A percentile compares a stretch with the other conserved stretches of the same genome.
Conservation (phyloP, 1,140 invertebrate species). For the Platorchestia sp. region DNA sequence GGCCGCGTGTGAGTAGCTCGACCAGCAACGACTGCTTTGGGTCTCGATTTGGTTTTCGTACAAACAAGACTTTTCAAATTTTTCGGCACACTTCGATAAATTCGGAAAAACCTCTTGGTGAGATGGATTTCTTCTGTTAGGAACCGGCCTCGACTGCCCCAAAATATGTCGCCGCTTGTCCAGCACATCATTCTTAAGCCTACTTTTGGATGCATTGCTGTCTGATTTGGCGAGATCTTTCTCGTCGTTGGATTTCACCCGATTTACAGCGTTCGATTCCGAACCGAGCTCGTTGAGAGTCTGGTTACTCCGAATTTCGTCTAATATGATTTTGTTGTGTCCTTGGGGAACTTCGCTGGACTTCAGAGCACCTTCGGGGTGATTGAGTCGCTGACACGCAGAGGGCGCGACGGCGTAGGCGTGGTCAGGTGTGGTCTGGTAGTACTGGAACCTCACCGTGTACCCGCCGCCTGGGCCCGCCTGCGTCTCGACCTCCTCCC, state of each 20-base stretch:
- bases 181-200: background rate
- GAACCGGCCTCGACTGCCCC: background rate
- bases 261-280: background rate
- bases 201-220: background rate
- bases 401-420: conserved; percentile 42
- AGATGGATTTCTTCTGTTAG: background rate
- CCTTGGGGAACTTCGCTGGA: background rate
- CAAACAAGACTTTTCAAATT: background rate
- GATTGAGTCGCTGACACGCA: background rate
- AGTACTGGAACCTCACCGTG: conserved; percentile 65
- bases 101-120: conserved; percentile 27
- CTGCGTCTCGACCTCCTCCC: conserved; percentile 64
- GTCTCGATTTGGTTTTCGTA: background rate
- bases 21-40: background rate
- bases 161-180: background rate
- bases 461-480: conserved; percentile 60
- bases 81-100: conserved; percentile 13
- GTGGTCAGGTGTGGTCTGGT: conserved; percentile 64
- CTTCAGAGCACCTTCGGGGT: background rate
- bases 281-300: background rate
- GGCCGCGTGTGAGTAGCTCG: background rate
- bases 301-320: background rate
- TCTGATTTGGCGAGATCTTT: background rate
- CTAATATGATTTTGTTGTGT: background rate
- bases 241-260: background rate